Evolutionary conservation across 2,888 invertebrate genomes (phyloP).

Genomic region (Acanthosoma haemorrhoidale): DNA sequence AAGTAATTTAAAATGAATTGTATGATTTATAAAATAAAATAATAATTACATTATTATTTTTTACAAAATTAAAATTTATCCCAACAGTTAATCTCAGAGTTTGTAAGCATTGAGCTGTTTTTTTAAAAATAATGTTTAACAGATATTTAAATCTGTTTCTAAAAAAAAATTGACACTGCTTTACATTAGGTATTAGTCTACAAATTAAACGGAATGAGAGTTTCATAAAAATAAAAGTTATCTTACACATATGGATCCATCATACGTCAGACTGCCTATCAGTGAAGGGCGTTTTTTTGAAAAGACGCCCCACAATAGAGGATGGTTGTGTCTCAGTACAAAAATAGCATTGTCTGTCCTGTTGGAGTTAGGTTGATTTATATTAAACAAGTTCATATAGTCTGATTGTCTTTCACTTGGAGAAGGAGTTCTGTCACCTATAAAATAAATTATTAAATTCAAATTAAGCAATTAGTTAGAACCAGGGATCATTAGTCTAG

Average conservation of each 20-base stretch:
- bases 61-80: too few relatives aligned
- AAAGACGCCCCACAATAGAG: constrained; percentile 9
- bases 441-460: not conserved
- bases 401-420: constrained; percentile 25
- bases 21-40: too few relatives aligned
- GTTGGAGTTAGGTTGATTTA: not conserved
- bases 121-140: too few relatives aligned
- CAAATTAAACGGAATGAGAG: not conserved
- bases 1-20: too few relatives aligned
- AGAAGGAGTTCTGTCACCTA: constrained; percentile 28
- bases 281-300: not conserved
- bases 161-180: not conserved
- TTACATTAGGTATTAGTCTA: not conserved
- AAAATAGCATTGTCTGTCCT: not conserved
- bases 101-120: too few relatives aligned
- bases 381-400: constrained; percentile 19
- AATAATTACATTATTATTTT: too few relatives aligned
- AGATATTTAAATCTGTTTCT: not conserved
- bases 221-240: not conserved
- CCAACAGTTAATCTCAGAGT: too few relatives aligned
- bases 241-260: constrained; percentile 2
- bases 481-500: too few relatives aligned
- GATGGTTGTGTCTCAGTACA: not conserved
- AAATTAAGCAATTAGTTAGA: not conserved
- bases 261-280: constrained; percentile 18